phyloP scores from a whole-genome alignment of 1,140 invertebrate species.

The Heliconius nattereri region DNA sequence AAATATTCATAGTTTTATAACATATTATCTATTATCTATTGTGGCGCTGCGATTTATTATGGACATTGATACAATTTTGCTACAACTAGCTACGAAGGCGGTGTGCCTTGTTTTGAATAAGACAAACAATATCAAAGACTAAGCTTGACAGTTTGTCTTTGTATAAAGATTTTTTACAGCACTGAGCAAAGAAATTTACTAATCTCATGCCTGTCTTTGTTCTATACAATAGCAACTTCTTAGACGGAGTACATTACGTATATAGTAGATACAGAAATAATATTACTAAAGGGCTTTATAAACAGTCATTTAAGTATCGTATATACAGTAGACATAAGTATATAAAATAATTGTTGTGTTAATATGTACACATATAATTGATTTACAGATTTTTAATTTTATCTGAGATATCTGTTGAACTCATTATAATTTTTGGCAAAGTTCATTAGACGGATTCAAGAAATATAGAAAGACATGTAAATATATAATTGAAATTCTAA shows the following conservation, averaged over 20 bases:
- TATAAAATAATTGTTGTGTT: background rate
- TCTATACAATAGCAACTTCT: background rate
- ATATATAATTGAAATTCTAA: background rate
- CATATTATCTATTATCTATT: conserved; percentile 37
- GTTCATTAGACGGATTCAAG: background rate
- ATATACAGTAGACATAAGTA: background rate
- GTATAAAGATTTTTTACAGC: background rate
- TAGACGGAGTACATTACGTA: background rate
- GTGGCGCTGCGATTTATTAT: conserved; percentile 34
- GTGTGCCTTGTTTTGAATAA: background rate
- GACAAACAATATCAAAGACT: background rate
- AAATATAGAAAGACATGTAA: background rate
- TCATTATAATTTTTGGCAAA: background rate
- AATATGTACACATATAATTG: background rate
- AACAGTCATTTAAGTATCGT: background rate
- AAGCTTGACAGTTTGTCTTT: background rate
- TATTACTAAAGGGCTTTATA: background rate
- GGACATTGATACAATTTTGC: conserved; percentile 19
- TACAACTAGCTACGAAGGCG: background rate
- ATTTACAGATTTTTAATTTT: background rate
- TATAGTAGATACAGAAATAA: background rate
- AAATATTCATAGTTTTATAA: conserved; percentile 35
- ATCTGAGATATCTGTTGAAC: background rate
- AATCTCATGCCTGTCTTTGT: background rate
- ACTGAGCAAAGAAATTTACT: background rate